Evolutionary conservation across 2,797 vertebrate genomes (phyloP).

Genomic region (Pantherophis vulpinus): DNA sequence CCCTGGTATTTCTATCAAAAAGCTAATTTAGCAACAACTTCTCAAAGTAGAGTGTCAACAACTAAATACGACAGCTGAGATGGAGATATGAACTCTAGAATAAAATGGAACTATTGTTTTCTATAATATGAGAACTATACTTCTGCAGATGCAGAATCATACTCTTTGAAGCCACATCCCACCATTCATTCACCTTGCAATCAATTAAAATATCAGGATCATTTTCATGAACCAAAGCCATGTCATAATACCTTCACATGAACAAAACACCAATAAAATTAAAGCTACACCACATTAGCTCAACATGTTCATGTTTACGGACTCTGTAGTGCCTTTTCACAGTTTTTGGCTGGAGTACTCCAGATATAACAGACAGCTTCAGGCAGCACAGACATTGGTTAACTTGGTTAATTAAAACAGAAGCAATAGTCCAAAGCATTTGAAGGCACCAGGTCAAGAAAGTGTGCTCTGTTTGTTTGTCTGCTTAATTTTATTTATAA

Average conservation of each 20-base stretch:
- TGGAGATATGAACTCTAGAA: neutral
- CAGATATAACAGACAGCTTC: neutral
- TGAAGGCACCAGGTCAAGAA: neutral
- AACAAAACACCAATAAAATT: neutral
- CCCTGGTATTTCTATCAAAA: neutral
- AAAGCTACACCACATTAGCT: neutral
- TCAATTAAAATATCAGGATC: neutral
- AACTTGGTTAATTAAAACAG: neutral
- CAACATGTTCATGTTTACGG: neutral
- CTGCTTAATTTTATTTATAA: neutral
- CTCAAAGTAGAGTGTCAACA: neutral
- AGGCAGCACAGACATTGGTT: neutral
- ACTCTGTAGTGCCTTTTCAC: neutral
- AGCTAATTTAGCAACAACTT: neutral
- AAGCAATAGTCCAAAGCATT: neutral
- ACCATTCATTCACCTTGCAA: neutral
- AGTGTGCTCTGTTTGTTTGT: neutral
- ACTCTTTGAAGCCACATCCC: neutral
- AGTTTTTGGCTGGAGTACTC: neutral
- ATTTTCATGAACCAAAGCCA: neutral
- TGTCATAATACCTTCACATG: neutral
- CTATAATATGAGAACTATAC: neutral
- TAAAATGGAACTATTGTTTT: neutral
- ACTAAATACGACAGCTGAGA: neutral
- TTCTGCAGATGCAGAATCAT: neutral